Evolutionary conservation across 2,888 invertebrate genomes (phyloP).

Genomic region (Anarsia innoxiella): DNA sequence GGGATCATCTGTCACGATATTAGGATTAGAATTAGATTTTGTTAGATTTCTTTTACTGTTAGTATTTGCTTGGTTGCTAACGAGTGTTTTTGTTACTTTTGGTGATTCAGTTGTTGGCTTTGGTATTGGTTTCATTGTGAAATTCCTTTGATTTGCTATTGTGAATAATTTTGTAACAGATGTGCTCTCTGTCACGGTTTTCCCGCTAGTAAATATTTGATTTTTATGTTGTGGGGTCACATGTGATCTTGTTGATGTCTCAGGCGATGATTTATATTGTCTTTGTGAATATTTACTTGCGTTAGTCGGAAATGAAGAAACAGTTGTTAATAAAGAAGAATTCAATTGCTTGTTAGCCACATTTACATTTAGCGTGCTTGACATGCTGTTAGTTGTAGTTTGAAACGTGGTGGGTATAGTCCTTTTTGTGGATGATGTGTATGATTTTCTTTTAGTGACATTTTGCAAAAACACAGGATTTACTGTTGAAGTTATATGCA

Average conservation of each 20-base stretch:
- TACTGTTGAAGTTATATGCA: slow-evolving; percentile 18
- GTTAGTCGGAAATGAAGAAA: slow-evolving; percentile 33
- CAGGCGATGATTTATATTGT: slow-evolving; percentile 14
- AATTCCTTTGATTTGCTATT: slow-evolving; percentile 15
- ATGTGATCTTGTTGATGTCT: slow-evolving; percentile 22
- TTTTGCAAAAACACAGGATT: slow-evolving; percentile 19
- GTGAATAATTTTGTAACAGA: slow-evolving; percentile 16
- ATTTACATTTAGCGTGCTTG: slow-evolving; percentile 33
- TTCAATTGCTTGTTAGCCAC: slow-evolving; percentile 37
- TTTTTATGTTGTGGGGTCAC: slow-evolving; percentile 15
- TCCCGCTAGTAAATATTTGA: neutral
- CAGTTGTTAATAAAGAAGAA: slow-evolving; percentile 43
- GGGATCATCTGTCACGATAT: slow-evolving; percentile 42
- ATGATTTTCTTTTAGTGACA: slow-evolving; percentile 22
- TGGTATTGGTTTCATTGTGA: slow-evolving; percentile 19
- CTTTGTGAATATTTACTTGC: slow-evolving; percentile 20
- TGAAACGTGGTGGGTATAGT: slow-evolving; percentile 22
- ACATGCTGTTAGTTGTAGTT: slow-evolving; percentile 64
- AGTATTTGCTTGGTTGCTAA: slow-evolving; percentile 17
- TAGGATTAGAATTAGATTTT: slow-evolving; percentile 24
- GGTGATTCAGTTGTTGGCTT: slow-evolving; percentile 15
- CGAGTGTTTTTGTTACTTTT: slow-evolving; percentile 18
- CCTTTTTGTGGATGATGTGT: slow-evolving; percentile 22
- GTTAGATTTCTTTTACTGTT: slow-evolving; percentile 24
- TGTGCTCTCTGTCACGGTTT: slow-evolving; percentile 5